A percentile compares a stretch with the other conserved stretches of the same genome.
These are phyloP conservation scores for Apotomis capreana DNA, from an alignment of 2,888 invertebrate genomes.

Conservation along the genomic window DNA sequence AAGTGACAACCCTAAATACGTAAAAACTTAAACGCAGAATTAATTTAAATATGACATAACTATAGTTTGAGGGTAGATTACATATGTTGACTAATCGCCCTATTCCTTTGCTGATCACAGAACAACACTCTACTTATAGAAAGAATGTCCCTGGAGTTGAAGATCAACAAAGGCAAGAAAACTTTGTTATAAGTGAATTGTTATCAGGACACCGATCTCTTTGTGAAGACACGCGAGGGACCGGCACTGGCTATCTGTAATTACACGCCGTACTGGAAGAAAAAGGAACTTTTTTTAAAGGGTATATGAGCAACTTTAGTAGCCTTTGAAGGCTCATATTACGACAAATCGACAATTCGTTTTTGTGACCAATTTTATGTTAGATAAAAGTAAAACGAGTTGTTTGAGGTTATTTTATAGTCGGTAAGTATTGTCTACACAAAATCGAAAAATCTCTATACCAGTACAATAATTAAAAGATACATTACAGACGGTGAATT, in stretches of 20 bases:
- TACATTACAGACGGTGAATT: too few species aligned
- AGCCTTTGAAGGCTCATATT: neutral
- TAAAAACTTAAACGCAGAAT: too few species aligned
- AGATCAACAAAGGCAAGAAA: slow-evolving; percentile 36
- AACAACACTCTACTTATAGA: slow-evolving; percentile 11
- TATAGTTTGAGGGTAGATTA: too few species aligned
- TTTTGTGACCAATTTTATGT: too few species aligned
- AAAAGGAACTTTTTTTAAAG: slow-evolving; percentile 32
- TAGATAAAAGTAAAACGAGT: too few species aligned
- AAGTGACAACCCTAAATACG: too few species aligned
- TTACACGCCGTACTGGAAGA: slow-evolving; percentile 29
- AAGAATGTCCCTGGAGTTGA: slow-evolving; percentile 21
- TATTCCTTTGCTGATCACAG: slow-evolving; percentile 13
- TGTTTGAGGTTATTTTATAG: too few species aligned
- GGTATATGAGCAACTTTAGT: slow-evolving; percentile 12
- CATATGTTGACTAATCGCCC: slow-evolving; percentile 5
- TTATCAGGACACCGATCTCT: slow-evolving; percentile 42
- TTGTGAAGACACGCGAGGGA: slow-evolving; percentile 37
- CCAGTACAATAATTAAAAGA: too few species aligned
- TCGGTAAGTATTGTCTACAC: too few species aligned
- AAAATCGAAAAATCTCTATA: too few species aligned
- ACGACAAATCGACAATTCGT: too few species aligned
- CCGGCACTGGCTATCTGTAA: slow-evolving; percentile 36
- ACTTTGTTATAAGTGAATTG: slow-evolving; percentile 44
- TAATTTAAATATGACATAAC: too few species aligned